phyloP scores from a whole-genome alignment of 2,888 invertebrate genomes.

The Pachycephus smyrnensis region DNA sequence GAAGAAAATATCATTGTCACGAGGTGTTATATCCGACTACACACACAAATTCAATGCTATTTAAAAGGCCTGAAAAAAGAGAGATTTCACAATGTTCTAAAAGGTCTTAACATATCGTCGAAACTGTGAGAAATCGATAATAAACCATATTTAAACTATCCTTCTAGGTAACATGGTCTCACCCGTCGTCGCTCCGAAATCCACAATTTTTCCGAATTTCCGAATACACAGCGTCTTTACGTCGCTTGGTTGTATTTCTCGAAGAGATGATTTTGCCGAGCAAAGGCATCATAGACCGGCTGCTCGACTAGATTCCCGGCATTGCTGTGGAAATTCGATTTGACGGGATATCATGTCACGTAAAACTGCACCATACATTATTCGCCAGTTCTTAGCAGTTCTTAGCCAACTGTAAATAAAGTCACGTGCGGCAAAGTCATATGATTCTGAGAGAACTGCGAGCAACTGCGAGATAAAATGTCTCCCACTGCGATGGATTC shows the following conservation, averaged over 20 bases:
- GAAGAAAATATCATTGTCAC: no score
- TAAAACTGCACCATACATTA: slow-evolving; percentile 52
- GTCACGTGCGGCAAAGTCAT: slow-evolving; percentile 66
- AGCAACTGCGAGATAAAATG: no score
- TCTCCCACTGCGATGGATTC: no score
- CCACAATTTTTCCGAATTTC: slow-evolving; percentile 22
- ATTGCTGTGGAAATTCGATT: slow-evolving; percentile 44
- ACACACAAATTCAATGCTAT: no score
- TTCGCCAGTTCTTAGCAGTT: slow-evolving; percentile 21
- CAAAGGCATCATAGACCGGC: slow-evolving; percentile 75
- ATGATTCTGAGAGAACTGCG: slow-evolving; percentile 49
- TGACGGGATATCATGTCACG: slow-evolving; percentile 53
- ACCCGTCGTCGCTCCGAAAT: slow-evolving; percentile 46
- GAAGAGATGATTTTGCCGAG: slow-evolving; percentile 79
- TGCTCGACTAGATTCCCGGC: slow-evolving; percentile 44
- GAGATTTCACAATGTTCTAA: no score
- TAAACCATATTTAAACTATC: no score
- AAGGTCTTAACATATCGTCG: no score
- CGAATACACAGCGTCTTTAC: slow-evolving; percentile 22
- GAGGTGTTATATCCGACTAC: no score
- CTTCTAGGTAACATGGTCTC: slow-evolving; percentile 24
- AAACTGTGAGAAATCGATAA: no score
- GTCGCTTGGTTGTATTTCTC: slow-evolving; percentile 66
- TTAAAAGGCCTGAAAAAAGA: no score
- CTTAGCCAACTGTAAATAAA: slow-evolving; percentile 65